Evolutionary conservation across 1,140 invertebrate genomes (phyloP), one percentile per base, ranked within the genome.

Genomic region (Drosophila serrata): DNA sequence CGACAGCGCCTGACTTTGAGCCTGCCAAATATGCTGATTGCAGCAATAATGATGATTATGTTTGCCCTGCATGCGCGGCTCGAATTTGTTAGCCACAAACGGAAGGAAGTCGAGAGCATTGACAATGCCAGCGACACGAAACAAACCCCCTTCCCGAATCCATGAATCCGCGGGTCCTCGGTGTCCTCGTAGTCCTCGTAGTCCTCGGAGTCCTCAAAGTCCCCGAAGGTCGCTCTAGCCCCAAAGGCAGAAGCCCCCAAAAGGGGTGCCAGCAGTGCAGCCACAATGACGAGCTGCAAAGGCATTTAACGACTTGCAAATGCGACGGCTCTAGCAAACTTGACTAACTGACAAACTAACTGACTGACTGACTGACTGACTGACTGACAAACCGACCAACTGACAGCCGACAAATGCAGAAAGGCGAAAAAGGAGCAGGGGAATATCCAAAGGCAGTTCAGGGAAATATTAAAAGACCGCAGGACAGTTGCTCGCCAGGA

Each of bases 1-100:
- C 51, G 33, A 37, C 51, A 55, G 43, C 35, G 40, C n/a, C 45
- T 39, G 70, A 56, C 61, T 76, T 67, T 67, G 81, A 81, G 82
- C 80, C 79, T 87, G 84, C 84, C 84, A 87, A 87, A 87, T 87
- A 87, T 87, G 84, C 84, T 87, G 84, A 87, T 87, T 87, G 84
- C 84, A 70, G 84, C 80, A 87, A 87, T 87, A 87, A 87, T 88
- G 84, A 87, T 87, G 84, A 87, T 87, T 87, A 87, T 88, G 84
- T 87, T 87, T 88, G 84, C 84, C 75, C 80, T 88, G 84, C 84
- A 87, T 87, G 84, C 85, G 81, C 85, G 76, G 73, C 84, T 81
- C 84, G 87, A 87, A 87, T 87, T 87, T 87, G 84, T 88, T 88
- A 82, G 80, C 67, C 84, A 84, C 87, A 78, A 78, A 81, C 84